A percentile compares a stretch with the other conserved stretches of the same genome.
Evolutionary conservation across 2,113 vertebrate genomes (phyloP).

Genomic region (Tetraodon nigroviridis): DNA sequence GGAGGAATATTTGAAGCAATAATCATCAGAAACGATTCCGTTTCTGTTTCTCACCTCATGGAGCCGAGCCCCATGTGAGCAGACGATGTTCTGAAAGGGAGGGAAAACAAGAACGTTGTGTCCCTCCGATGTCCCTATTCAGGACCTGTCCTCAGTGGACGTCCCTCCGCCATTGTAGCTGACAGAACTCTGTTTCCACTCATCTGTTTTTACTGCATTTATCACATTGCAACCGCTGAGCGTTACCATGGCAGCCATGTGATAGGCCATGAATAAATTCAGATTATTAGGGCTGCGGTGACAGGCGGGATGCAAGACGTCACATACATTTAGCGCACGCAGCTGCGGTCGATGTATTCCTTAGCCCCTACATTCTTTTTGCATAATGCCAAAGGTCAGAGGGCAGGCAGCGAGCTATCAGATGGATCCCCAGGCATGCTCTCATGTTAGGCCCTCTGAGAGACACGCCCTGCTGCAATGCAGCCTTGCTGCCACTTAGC

Average conservation of each 20-base stretch:
- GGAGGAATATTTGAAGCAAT: conserved; percentile 28
- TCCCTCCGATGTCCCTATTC: background rate
- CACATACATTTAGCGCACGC: conserved; percentile 14
- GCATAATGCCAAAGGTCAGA: conserved; percentile 50
- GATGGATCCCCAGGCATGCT: conserved; percentile 46
- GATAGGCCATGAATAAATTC: background rate
- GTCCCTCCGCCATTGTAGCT: background rate
- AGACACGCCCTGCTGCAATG: conserved; percentile 36
- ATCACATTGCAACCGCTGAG: too few relatives aligned
- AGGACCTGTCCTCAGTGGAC: background rate
- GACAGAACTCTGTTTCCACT: conserved; percentile 1
- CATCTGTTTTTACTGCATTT: conserved; percentile 10
- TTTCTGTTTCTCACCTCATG: conserved; percentile 23
- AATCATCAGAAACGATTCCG: conserved; percentile 28
- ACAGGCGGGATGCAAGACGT: too few relatives aligned
- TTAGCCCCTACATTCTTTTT: conserved; percentile 17
- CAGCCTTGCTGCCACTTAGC: conserved; percentile 21
- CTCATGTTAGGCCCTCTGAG: conserved; percentile 23
- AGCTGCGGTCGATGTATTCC: conserved; percentile 23
- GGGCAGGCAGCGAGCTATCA: conserved; percentile 33
- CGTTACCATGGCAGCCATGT: background rate
- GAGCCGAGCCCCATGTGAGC: conserved; percentile 21
- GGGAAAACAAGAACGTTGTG: conserved; percentile 11
- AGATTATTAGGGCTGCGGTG: background rate
- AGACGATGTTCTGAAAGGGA: conserved; percentile 26